Conservation (phyloP, 2,113 vertebrate genomes). For the Spheniscus mendiculus region DNA sequence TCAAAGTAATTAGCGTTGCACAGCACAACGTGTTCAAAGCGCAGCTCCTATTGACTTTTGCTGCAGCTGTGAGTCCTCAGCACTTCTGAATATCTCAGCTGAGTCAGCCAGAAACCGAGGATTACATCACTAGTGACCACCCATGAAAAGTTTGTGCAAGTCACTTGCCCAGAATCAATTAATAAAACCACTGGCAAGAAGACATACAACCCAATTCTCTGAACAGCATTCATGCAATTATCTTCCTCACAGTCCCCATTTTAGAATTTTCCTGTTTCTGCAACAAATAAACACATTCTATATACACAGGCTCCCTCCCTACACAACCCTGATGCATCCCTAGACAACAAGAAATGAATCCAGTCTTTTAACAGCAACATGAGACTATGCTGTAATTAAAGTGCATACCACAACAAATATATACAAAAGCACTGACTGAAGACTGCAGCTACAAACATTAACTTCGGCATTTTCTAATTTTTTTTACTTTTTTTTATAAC, state of each 20-base stretch:
- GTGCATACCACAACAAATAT: neutral
- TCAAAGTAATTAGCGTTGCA: neutral
- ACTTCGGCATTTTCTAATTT: neutral
- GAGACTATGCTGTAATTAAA: neutral
- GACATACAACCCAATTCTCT: neutral
- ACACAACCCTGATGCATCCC: neutral
- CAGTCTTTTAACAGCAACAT: neutral
- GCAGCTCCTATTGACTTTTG: neutral
- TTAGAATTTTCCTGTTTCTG: neutral
- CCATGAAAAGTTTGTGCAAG: neutral
- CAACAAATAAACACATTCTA: neutral
- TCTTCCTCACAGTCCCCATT: neutral
- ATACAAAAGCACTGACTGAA: neutral
- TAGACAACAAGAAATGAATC: neutral
- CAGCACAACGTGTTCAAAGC: neutral
- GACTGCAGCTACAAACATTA: neutral
- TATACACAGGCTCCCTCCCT: neutral
- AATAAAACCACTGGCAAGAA: neutral
- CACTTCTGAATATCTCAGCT: neutral
- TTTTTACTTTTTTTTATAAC: neutral
- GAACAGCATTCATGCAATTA: neutral
- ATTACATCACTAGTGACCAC: slow-evolving; percentile 29
- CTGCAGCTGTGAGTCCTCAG: slow-evolving; percentile 45
- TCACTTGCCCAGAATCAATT: neutral
- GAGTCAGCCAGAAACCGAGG: neutral